Conservation (phyloP, 2,888 invertebrate species). For the Chirona hameri region DNA sequence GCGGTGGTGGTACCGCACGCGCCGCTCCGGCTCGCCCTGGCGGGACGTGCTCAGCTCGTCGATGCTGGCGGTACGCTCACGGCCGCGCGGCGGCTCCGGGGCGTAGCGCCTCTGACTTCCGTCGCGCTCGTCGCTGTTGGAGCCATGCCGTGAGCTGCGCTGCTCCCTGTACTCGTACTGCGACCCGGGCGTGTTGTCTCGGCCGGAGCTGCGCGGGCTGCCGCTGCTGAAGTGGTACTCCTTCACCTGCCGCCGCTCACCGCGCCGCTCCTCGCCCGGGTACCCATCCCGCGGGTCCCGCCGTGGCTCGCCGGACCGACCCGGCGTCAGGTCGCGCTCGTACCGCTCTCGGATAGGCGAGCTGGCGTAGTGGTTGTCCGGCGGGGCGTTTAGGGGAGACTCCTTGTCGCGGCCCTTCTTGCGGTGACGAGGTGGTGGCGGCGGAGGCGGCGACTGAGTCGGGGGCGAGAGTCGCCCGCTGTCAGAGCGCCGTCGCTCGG, state of each 20-base stretch:
- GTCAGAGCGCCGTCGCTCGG: not conserved
- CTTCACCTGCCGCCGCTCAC: not conserved
- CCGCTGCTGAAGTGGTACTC: not conserved
- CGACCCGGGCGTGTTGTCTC: not conserved
- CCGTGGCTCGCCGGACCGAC: not conserved
- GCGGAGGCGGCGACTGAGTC: slow-evolving; percentile 34
- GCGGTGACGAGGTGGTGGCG: slow-evolving; percentile 39
- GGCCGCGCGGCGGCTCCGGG: not conserved
- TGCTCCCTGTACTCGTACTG: not conserved
- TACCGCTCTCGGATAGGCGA: not conserved
- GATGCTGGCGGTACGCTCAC: not conserved
- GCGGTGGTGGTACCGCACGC: not conserved
- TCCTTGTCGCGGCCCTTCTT: slow-evolving; percentile 36
- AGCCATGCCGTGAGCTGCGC: not conserved
- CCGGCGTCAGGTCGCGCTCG: not conserved
- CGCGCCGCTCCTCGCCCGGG: not conserved
- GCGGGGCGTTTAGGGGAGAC: not conserved
- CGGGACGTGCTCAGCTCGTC: not conserved
- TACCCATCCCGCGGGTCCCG: not conserved
- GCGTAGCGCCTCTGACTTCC: not conserved
- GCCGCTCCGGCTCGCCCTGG: not conserved
- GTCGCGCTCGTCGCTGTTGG: not conserved
- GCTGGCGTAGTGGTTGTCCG: slow-evolving; percentile 27
- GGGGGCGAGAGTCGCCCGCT: not conserved
- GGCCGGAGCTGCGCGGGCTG: not conserved